Base-by-base conservation (phyloP, 2,797 vertebrate genomes). In the Gymnocypris eckloni region DNA sequence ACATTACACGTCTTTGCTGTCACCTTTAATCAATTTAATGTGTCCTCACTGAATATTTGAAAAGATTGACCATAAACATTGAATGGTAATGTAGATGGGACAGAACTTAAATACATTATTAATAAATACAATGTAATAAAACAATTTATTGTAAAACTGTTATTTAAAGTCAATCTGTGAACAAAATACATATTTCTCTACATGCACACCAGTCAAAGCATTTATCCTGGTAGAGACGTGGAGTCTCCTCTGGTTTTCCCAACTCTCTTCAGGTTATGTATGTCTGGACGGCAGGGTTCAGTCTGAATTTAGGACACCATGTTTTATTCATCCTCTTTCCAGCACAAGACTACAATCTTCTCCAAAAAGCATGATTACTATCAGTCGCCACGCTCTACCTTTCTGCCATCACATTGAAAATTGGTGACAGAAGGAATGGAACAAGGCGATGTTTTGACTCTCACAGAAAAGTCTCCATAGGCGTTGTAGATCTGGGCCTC, bases 251-350 rank as follows among this genome's bases (percentile, higher is more conserved):
- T 22, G 67, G 87, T 54, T 67, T 59, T 15, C 66, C 20, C 41
- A 43, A n/a, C 18, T 39, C 72, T 52, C 41, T 45, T 50, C 16
- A n/a, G 13, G 22, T 59, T 59, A 28, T 61, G 61, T 41, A 83
- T 41, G 82, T 59, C 66, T 81, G 52, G n/a, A 56, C 2, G n/a
- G 18, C n/a, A 9, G n/a, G 54, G 75, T 79, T 85, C 50, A 76
- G 48, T 25, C 76, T 83, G 72, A 87, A 90, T 87, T 83, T 48
- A 87, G 86, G 87, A 84, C 87, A 28, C 75, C 79, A 88, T 90
- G 86, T 84, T 86, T 85, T 85, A 87, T 87, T 90, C 86, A 89
- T 90, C 43, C 6, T 16, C 67, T 75, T 77, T 83, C 66, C 41
- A 85, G 66, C 77, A 87, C 39, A 61, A 22, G 59, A 45, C 86